Conservation (phyloP, 2,113 vertebrate genomes). For the Triplophysa siluroides region DNA sequence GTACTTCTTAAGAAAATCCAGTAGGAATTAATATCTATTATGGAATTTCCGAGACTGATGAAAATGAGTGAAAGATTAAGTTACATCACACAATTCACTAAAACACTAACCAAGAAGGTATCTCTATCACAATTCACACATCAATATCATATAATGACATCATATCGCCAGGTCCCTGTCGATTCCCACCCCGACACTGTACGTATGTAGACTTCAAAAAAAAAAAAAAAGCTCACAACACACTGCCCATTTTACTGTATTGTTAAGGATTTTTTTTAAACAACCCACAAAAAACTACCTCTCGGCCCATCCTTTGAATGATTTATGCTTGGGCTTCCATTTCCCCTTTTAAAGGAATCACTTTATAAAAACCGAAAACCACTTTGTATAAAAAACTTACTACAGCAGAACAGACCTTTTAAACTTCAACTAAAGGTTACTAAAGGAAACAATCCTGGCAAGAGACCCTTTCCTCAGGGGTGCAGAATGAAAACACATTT, state of each 20-base stretch:
- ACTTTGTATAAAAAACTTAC: not conserved
- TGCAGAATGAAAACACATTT: not conserved
- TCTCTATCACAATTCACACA: too few relatives aligned
- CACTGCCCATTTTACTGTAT: not conserved
- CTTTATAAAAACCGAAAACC: not conserved
- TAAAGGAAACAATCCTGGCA: conserved; percentile 38
- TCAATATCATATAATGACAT: too few relatives aligned
- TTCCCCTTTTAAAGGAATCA: conserved; percentile 32
- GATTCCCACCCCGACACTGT: too few relatives aligned
- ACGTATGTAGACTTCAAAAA: not conserved
- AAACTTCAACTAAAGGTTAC: not conserved
- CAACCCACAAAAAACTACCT: conserved; percentile 43
- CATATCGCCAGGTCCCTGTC: too few relatives aligned
- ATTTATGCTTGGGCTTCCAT: conserved; percentile 38
- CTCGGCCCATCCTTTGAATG: conserved; percentile 9
- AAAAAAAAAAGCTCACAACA: not conserved
- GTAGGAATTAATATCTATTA: too few relatives aligned
- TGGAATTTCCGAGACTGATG: too few relatives aligned
- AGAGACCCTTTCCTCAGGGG: conserved; percentile 13
- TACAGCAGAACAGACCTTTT: not conserved
- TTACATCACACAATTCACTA: too few relatives aligned
- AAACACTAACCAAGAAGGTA: too few relatives aligned
- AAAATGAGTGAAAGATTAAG: too few relatives aligned
- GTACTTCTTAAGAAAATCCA: too few relatives aligned
- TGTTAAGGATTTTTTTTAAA: conserved; percentile 22